Evolutionary conservation across 2,888 invertebrate species (phyloP), one percentile per base, ranked within the genome.

Genomic region (Sinopyrophorus schimmeli): DNA sequence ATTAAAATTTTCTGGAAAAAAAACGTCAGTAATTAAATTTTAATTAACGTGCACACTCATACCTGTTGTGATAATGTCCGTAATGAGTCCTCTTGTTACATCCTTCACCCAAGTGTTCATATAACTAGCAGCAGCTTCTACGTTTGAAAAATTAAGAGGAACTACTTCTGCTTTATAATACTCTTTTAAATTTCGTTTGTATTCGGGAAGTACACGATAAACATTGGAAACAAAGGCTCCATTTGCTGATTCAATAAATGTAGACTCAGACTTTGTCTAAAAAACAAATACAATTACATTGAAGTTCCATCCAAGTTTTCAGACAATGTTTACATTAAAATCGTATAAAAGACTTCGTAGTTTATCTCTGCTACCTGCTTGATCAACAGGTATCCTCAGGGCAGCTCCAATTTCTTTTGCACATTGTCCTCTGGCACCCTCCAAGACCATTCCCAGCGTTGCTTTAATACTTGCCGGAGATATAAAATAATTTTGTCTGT

Each of bases 391-490:
- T 31, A 86, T 67, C 58, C 84, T 74, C 37, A 86, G 65, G 5
- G 78, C 76, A 27, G 72, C 73, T 48, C 76, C 69, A 38, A 87
- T 76, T 72, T 87, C 81, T 5, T 70, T 65, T 2, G 80, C 80
- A 6, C 83, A 81, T 0, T 60, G 57, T 2, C 81, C 83, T 5
- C 62, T 64, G 0, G 84, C 78, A 11, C 82, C 85, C 70, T 85
- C 85, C 28, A 82, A 65, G 24, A 86, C 59, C 77, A 84, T 78
- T 3, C 79, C 80, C 32, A 87, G 64, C 0, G 79, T 78, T 0
- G 80, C 74, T 67, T 84, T 86, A 15, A 84, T 74, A 63, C 84
- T 84, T 44, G 80, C 78, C 9, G 86, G 83, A n/a, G 86, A 85
- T 2, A 84, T 67, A 63, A 86, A 74, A 18, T 84, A 74, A 64